These are phyloP conservation scores for Parascotia fuliginaria DNA, from an alignment of 2,888 invertebrate species.

Conservation along the genomic window DNA sequence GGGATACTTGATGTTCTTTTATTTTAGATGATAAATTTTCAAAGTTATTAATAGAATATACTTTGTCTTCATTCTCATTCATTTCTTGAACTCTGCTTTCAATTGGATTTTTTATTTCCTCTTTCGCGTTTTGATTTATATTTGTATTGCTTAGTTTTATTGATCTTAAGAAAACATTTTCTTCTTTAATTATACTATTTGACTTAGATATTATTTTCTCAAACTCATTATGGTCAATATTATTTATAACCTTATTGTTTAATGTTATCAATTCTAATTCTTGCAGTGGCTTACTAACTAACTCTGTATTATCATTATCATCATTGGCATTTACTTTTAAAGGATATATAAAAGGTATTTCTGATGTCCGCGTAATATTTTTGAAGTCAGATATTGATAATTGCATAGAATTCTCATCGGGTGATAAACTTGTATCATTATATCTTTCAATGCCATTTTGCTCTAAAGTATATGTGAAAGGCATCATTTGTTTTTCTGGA, in stretches of 20 bases:
- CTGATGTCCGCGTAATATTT: too few species aligned
- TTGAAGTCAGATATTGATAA: too few species aligned
- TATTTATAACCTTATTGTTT: not conserved
- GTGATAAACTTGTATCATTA: too few species aligned
- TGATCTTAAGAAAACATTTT: not conserved
- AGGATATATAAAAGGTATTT: too few species aligned
- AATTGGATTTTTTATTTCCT: not conserved
- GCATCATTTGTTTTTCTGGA: not conserved
- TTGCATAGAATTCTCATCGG: too few species aligned
- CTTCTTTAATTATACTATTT: not conserved
- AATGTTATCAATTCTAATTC: not conserved
- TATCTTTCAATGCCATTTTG: too few species aligned
- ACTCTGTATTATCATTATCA: not conserved
- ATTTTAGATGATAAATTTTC: too few species aligned
- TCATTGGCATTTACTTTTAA: too few species aligned
- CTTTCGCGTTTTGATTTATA: not conserved
- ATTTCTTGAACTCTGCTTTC: not conserved
- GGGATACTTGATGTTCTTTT: too few species aligned
- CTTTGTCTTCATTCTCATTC: not conserved
- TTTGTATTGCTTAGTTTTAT: not conserved
- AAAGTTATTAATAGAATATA: too few species aligned
- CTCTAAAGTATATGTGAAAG: not conserved
- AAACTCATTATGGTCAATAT: not conserved
- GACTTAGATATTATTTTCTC: not conserved
- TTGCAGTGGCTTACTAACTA: not conserved